Conservation (phyloP, 1,140 invertebrate genomes). For the Spodoptera litura region DNA sequence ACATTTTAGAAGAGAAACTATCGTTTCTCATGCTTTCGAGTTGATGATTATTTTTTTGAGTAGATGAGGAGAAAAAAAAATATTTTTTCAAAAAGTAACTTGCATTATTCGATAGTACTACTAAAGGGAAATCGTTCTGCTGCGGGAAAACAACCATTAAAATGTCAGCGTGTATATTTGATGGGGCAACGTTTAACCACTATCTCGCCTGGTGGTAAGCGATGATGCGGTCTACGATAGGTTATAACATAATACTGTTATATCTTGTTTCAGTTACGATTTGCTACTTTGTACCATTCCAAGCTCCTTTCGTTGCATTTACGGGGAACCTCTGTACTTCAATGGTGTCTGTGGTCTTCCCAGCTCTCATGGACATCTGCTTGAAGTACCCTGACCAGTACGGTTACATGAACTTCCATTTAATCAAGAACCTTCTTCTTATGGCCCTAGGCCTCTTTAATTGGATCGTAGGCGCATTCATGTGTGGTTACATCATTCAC, state of each 20-base stretch:
- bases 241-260: background rate
- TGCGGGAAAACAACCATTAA: no score
- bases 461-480: conserved; percentile 56
- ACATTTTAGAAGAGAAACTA: no score
- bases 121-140: no score
- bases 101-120: no score
- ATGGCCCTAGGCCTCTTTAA: conserved; percentile 58
- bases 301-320: conserved; percentile 69
- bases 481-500: conserved; percentile 65
- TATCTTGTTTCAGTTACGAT: conserved; percentile 64
- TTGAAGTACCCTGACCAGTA: conserved; percentile 64
- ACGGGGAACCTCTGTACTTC: conserved; percentile 67
- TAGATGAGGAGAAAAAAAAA: no score
- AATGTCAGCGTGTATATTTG: no score
- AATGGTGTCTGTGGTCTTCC: conserved; percentile 63
- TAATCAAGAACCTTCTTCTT: conserved; percentile 66
- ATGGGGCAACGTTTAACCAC: no score
- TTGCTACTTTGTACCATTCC: conserved; percentile 63
- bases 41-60: no score
- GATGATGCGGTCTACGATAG: no score
- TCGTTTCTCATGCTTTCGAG: no score
- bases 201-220: no score
- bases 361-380: conserved; percentile 69
- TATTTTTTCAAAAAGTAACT: no score
- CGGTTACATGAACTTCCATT: conserved; percentile 59